phyloP scores from a whole-genome alignment of 2,797 vertebrate species.

The Acomys russatus region DNA sequence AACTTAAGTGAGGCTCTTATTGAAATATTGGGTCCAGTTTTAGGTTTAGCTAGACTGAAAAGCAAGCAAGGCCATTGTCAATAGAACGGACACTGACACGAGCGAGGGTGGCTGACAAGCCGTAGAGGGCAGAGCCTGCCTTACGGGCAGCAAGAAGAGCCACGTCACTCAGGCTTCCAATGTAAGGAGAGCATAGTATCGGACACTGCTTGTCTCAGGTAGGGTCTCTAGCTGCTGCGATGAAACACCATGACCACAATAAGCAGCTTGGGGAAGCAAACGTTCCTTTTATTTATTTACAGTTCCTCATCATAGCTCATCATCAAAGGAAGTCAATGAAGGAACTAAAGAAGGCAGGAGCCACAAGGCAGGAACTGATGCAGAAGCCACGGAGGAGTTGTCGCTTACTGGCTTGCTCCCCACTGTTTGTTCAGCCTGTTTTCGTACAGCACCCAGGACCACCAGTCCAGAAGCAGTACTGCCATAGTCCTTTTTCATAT shows the following conservation, averaged over 20 bases:
- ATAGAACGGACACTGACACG: neutral
- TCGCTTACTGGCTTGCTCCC: neutral
- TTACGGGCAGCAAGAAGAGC: neutral
- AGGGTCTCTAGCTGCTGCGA: neutral
- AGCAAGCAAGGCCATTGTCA: neutral
- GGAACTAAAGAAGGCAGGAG: neutral
- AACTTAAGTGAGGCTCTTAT: constrained; percentile 77
- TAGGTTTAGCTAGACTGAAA: constrained; percentile 42
- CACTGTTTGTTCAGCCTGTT: no score
- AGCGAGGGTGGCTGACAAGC: neutral
- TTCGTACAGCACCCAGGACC: no score
- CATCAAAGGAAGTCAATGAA: neutral
- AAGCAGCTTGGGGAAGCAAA: neutral
- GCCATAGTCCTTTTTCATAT: neutral
- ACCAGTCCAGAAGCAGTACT: neutral
- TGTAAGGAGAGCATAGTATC: neutral
- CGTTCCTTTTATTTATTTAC: neutral
- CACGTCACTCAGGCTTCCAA: neutral
- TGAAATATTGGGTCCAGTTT: constrained; percentile 73
- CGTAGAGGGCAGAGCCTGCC: neutral
- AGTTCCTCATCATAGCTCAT: neutral
- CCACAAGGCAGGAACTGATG: neutral
- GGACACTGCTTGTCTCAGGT: neutral
- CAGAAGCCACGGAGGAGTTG: neutral
- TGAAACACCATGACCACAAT: no score